Base-by-base conservation (phyloP, 1,140 invertebrate species). In the Drosophila bifasciata region DNA sequence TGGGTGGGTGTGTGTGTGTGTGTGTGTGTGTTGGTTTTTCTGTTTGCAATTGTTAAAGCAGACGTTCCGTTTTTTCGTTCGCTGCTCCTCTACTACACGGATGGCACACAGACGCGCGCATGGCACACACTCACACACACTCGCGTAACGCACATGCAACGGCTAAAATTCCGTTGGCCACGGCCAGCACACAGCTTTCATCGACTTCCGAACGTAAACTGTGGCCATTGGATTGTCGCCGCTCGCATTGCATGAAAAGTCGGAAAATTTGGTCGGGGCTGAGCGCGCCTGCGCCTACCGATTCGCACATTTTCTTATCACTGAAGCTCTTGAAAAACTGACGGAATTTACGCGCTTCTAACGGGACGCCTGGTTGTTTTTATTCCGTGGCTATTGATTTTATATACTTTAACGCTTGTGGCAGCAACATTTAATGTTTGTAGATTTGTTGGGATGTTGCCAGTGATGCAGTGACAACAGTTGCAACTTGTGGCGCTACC, bases 151-250 rank as follows among this genome's bases (percentile, higher is more conserved):
- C 70, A 76, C 76, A 85, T 80, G 77, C 77, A 85, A 78, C 80
- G 39, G 43, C 9, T 73, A 60, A 28, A 68, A 58, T 75, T 66
- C 77, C 74, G 63, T 81, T 81, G 63, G 61, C 81, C 58, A 58
- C 46, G 39, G 60, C 49, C 71, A 70, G 41, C 64, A 49, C 57
- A 81, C 74, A 76, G 84, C 60, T 67, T 79, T 74, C 81, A 78
- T 55, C 62, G 49, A 88, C 69, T 73, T 81, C 74, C 74, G 83
- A 88, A 46, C 56, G 63, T 75, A 74, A 79, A 86, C 81, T 86
- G 76, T 25, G 45, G 40, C 48, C 60, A 49, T 56, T 51, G 25
- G 48, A 45, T 56, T 71, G 49, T 11, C 9, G 43, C 32, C 32
- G 11, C 28, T 32, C 32, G 11, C 32, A 36, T 36, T 13, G 32